Percentiles rank a stretch among this genome's conserved stretches.
These are phyloP conservation scores for Nephrocerus scutellatus DNA, from an alignment of 2,888 invertebrate species.

Conservation along the genomic window DNA sequence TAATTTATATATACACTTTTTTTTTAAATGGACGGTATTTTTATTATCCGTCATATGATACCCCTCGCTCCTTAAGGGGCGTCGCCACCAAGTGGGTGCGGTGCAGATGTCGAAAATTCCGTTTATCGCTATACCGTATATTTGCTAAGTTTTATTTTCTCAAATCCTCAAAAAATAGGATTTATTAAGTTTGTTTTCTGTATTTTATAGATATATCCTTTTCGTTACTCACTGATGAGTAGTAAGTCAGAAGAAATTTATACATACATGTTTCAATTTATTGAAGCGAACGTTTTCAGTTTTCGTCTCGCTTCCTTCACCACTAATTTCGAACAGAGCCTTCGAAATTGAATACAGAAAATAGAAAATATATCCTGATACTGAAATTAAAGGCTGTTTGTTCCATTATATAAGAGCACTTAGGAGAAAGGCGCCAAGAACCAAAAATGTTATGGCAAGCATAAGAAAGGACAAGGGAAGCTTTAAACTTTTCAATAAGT, in stretches of 20 bases:
- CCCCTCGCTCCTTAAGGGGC: too few relatives aligned
- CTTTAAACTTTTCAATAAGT: constrained; percentile 2
- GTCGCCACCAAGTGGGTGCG: too few relatives aligned
- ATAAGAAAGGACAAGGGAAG: constrained; percentile 1
- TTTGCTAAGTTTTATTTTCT: constrained; percentile 5
- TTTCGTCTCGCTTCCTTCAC: constrained; percentile 7
- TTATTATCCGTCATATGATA: too few relatives aligned
- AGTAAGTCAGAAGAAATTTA: constrained; percentile 6
- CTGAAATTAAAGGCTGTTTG: constrained; percentile 2
- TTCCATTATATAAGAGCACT: constrained; percentile 8
- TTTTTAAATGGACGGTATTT: too few relatives aligned
- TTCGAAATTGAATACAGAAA: too few relatives aligned
- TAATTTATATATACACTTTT: too few relatives aligned
- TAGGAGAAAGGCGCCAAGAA: constrained; percentile 1
- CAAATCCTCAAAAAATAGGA: constrained; percentile 4
- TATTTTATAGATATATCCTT: constrained; percentile 8
- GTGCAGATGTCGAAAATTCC: too few relatives aligned
- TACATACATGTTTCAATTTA: constrained; percentile 5
- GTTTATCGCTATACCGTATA: too few relatives aligned
- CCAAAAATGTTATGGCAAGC: neutral
- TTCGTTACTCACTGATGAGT: constrained; percentile 6
- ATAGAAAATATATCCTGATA: constrained; percentile 4
- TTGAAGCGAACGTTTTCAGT: constrained; percentile 6
- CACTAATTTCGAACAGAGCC: constrained; percentile 6
- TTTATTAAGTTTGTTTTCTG: neutral